Percentiles rank a stretch among this genome's conserved stretches.
These are phyloP conservation scores for Chironomus striatipennis DNA, from an alignment of 1,140 invertebrate species.

Conservation along the genomic window DNA sequence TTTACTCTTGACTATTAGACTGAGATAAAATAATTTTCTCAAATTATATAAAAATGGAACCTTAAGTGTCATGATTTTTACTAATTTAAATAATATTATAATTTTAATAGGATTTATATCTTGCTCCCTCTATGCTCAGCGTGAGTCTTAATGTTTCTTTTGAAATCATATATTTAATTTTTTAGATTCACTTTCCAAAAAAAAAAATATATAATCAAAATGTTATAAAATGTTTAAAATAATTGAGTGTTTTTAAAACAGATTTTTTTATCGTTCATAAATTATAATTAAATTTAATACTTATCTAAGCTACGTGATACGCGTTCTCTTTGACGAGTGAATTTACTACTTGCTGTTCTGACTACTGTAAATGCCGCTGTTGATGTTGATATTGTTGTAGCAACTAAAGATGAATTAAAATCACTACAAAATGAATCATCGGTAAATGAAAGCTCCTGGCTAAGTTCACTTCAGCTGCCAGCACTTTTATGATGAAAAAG, in stretches of 20 bases:
- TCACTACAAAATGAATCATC: not conserved
- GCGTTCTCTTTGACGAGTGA: not conserved
- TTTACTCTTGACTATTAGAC: too few species aligned
- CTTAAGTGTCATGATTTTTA: too few species aligned
- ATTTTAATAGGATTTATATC: too few species aligned
- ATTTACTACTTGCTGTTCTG: not conserved
- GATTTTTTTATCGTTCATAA: too few species aligned
- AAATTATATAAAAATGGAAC: too few species aligned
- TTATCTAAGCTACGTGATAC: slow-evolving; percentile 20
- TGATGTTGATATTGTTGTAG: not conserved
- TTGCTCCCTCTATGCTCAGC: too few species aligned
- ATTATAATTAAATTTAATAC: not conserved
- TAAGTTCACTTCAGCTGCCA: slow-evolving; percentile 12
- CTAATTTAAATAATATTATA: too few species aligned
- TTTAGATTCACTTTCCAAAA: not conserved
- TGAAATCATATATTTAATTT: too few species aligned
- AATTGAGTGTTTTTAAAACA: too few species aligned
- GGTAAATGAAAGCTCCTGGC: slow-evolving; percentile 11
- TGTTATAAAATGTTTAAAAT: not conserved
- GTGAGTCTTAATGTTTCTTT: too few species aligned
- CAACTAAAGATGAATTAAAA: not conserved
- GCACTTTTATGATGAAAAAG: slow-evolving; percentile 9
- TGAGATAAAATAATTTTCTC: too few species aligned
- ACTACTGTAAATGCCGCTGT: not conserved
- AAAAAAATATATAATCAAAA: not conserved